A percentile compares a stretch with the other conserved stretches of the same genome.
phyloP scores from a whole-genome alignment of 2,888 invertebrate genomes.

The Lutraria lutraria region DNA sequence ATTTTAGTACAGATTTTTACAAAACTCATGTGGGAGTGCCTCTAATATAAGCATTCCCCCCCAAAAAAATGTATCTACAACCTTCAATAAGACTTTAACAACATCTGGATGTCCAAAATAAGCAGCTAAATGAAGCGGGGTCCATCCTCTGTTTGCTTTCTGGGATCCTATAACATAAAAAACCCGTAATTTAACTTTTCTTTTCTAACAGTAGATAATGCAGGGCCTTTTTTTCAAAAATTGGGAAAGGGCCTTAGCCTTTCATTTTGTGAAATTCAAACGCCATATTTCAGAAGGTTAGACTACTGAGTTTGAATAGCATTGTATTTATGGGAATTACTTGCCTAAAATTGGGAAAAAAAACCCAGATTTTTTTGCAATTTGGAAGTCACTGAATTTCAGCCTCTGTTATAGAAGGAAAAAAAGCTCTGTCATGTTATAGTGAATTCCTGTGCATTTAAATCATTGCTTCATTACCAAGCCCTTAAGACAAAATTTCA shows the following conservation, averaged over 20 bases:
- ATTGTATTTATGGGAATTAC: background rate
- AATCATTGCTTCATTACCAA: background rate
- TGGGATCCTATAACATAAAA: slow-evolving; percentile 88
- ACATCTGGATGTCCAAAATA: slow-evolving; percentile 91
- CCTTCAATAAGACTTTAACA: slow-evolving; percentile 88
- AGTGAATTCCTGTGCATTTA: background rate
- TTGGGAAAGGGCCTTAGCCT: no score
- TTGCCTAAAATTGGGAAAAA: no score
- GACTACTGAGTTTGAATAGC: no score
- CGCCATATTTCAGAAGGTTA: no score
- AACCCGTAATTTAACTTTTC: background rate
- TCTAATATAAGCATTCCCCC: background rate
- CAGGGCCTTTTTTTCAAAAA: background rate
- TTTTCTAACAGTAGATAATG: no score
- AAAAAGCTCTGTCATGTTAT: no score
- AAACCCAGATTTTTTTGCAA: no score
- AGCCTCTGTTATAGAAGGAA: no score
- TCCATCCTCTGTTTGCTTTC: slow-evolving; percentile 91
- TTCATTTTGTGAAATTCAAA: no score
- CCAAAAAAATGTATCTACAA: slow-evolving; percentile 44
- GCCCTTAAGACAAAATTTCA: no score
- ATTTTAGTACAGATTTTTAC: background rate
- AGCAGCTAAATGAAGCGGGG: slow-evolving; percentile 90
- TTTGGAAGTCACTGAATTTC: no score
- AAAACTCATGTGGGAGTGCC: background rate